Evolutionary conservation across 2,888 invertebrate species (phyloP), one percentile per base, ranked within the genome.

Genomic region (Papilio protenor): DNA sequence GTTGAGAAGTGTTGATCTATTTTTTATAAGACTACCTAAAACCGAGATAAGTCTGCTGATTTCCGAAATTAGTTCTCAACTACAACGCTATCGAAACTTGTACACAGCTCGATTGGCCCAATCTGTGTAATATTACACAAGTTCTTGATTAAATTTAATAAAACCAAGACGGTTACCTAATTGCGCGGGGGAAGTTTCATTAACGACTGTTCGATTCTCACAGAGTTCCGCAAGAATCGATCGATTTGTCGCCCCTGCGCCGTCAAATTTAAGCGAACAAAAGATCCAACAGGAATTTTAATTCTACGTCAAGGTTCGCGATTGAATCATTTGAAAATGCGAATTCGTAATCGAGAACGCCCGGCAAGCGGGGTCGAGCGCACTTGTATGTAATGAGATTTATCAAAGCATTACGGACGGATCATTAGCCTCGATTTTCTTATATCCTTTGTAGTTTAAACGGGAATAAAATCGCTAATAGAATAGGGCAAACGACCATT

Each of bases 101-200:
- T 91, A 91, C 91, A 90, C 90, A 91, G 88, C 89, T 87, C 89
- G 93, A 94, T 94, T 92, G 91, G 92, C 81, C 93, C 94, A 94
- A 94, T 94, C 94, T 93, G 94, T 91, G 93, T 92, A 92, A 93
- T 94, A 94, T 94, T 94, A 90, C 92, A 92, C 90, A 94, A 94
- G 93, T 94, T 94, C 93, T 93, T 94, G 94, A 94, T 94, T 94
- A 94, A 94, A 94, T 94, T 94, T 94, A 94, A 94, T 94, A 94
- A 94, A 94, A 94, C 92, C 92, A 92, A 94, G 94, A 93, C 89
- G 91, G 90, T 90, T 92, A 90, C 90, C 91, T 94, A 94, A 94
- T 94, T 94, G 94, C 92, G 91, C 88, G 85, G 84, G 86, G 86
- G 86, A 92, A 94, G 89, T 94, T 94, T 90, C 92, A 91, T 92